Evolutionary conservation across 2,888 invertebrate genomes (phyloP).

Genomic region (Bombylius major): DNA sequence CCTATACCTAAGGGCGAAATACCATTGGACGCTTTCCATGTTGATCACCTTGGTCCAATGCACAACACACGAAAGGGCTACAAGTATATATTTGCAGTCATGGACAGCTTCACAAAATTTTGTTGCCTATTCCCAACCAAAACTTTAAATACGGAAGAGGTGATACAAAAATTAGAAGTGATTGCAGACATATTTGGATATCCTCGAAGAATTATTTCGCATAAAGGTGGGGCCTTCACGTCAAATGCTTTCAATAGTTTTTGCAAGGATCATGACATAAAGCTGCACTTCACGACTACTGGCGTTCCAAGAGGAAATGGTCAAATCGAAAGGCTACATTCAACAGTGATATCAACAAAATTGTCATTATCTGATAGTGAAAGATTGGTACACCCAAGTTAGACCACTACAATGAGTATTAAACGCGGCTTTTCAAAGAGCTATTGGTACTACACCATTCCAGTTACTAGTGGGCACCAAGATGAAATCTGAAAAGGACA

Average conservation of each 20-base stretch:
- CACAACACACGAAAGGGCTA: conserved; percentile 16
- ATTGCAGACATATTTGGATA: conserved; percentile 11
- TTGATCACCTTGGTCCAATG: conserved; percentile 27
- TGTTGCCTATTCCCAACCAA: conserved; percentile 13
- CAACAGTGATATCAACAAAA: conserved; percentile 11
- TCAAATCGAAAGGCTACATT: conserved; percentile 11
- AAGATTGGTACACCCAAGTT: too few species aligned
- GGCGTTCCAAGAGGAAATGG: too few species aligned
- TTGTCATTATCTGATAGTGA: too few species aligned
- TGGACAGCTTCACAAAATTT: conserved; percentile 25
- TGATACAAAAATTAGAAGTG: conserved; percentile 9
- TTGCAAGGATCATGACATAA: conserved; percentile 8
- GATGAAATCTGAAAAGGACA: neutral
- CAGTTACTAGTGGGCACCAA: neutral
- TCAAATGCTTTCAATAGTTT: conserved; percentile 9
- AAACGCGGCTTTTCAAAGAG: neutral
- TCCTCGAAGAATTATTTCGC: conserved; percentile 7
- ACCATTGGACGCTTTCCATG: conserved; percentile 23
- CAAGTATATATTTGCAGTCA: conserved; percentile 23
- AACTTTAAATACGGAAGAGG: conserved; percentile 9
- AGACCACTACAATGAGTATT: neutral
- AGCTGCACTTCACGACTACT: conserved; percentile 6
- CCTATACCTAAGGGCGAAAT: conserved; percentile 22
- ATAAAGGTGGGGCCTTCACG: conserved; percentile 11
- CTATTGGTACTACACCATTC: conserved; percentile 1